Evolutionary conservation across 2,797 vertebrate genomes (phyloP).

Genomic region (Anas acuta): DNA sequence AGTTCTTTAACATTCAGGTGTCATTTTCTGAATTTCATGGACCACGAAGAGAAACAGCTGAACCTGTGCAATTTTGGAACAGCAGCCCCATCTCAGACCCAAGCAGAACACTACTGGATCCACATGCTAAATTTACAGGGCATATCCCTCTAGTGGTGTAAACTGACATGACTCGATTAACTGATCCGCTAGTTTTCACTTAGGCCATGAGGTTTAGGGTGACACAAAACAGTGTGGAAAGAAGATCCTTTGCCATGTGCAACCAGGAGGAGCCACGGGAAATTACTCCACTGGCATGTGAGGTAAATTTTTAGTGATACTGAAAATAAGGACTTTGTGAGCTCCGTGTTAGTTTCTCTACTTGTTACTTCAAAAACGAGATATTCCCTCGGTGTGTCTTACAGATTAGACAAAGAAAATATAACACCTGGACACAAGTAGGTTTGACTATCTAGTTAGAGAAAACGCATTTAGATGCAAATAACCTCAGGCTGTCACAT

Average conservation of each 20-base stretch:
- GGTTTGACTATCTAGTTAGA: neutral
- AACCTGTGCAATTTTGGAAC: neutral
- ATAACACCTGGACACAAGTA: neutral
- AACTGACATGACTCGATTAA: neutral
- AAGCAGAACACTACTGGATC: neutral
- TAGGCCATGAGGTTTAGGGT: neutral
- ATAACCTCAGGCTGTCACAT: neutral
- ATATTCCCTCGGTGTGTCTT: neutral
- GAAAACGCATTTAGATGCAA: neutral
- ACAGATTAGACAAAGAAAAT: neutral
- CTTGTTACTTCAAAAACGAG: neutral
- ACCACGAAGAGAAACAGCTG: neutral
- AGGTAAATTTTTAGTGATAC: neutral
- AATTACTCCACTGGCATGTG: neutral
- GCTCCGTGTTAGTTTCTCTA: neutral
- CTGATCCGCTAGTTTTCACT: neutral
- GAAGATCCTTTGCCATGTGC: slow-evolving; percentile 1
- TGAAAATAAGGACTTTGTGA: neutral
- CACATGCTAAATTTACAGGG: neutral
- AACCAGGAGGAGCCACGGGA: neutral
- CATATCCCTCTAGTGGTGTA: slow-evolving; percentile 20
- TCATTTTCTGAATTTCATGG: neutral
- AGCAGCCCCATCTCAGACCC: neutral
- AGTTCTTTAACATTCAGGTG: neutral
- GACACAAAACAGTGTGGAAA: neutral